phyloP scores from a whole-genome alignment of 2,113 vertebrate species.

The Junco hyemalis region DNA sequence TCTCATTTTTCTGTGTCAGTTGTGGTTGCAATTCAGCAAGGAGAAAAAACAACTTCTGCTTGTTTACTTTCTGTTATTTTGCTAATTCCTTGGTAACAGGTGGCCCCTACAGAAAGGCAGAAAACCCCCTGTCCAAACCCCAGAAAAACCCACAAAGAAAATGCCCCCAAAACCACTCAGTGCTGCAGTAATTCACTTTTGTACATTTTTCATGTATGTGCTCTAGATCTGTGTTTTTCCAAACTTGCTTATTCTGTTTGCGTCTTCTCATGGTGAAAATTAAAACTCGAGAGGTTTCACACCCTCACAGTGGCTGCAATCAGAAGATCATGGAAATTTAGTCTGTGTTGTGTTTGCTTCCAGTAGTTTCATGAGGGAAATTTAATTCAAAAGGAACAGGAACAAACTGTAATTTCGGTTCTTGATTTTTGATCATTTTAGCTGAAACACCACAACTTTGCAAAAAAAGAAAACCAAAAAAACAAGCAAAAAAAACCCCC shows the following conservation, averaged over 20 bases:
- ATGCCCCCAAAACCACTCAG: fast-evolving
- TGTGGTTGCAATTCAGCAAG: not conserved
- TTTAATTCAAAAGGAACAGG: not conserved
- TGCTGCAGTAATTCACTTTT: not conserved
- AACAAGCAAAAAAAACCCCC: not conserved
- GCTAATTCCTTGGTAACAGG: not conserved
- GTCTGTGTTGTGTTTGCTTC: not conserved
- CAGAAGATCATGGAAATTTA: not conserved
- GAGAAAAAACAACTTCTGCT: not conserved
- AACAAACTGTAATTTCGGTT: not conserved
- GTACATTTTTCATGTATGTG: not conserved
- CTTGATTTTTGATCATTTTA: not conserved
- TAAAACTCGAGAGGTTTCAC: not conserved
- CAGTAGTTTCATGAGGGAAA: not conserved
- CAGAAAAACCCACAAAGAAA: not conserved
- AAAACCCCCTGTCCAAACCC: not conserved
- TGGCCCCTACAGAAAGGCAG: not conserved
- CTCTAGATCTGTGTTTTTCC: not conserved
- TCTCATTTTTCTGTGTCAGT: not conserved
- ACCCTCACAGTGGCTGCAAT: not conserved
- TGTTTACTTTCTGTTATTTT: not conserved
- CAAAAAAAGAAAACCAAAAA: not conserved
- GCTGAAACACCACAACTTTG: not conserved
- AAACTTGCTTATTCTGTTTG: not conserved
- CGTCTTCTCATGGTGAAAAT: not conserved